Evolutionary conservation across 2,113 vertebrate species (phyloP).

Genomic region (Stegostoma tigrinum): DNA sequence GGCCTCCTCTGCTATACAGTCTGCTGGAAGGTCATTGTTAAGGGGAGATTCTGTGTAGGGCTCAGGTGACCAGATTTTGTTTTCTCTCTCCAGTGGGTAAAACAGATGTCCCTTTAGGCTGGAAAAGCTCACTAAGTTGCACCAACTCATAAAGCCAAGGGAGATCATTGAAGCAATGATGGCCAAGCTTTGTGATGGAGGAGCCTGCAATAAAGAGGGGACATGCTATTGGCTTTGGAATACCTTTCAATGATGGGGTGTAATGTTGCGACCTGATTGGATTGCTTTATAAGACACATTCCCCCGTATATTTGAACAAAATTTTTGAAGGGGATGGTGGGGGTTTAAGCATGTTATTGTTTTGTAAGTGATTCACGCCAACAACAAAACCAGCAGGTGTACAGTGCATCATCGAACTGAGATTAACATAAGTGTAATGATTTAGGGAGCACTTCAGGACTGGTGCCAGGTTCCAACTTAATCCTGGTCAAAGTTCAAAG

Average conservation of each 20-base stretch:
- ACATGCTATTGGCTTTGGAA: neutral
- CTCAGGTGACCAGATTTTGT: neutral
- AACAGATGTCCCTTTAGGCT: neutral
- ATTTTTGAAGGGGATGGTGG: neutral
- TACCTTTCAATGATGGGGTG: neutral
- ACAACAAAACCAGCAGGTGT: neutral
- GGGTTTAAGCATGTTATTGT: neutral
- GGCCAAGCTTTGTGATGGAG: neutral
- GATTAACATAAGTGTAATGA: neutral
- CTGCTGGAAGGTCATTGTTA: neutral
- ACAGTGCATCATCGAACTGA: neutral
- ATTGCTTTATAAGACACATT: neutral
- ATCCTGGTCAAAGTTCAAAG: neutral
- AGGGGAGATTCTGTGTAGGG: neutral
- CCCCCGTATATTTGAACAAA: neutral
- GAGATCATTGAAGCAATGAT: neutral
- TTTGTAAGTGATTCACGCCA: neutral
- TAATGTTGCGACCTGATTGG: neutral
- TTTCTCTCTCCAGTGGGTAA: neutral
- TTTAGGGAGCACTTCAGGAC: conserved; percentile 6
- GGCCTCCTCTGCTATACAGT: neutral
- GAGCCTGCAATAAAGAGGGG: neutral
- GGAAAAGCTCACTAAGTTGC: neutral
- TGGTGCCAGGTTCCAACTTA: neutral
- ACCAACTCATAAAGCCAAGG: neutral